Percentiles rank a stretch among this genome's conserved stretches.
These are phyloP conservation scores for Pyrochroa serraticornis DNA, from an alignment of 2,888 invertebrate genomes.

Conservation along the genomic window DNA sequence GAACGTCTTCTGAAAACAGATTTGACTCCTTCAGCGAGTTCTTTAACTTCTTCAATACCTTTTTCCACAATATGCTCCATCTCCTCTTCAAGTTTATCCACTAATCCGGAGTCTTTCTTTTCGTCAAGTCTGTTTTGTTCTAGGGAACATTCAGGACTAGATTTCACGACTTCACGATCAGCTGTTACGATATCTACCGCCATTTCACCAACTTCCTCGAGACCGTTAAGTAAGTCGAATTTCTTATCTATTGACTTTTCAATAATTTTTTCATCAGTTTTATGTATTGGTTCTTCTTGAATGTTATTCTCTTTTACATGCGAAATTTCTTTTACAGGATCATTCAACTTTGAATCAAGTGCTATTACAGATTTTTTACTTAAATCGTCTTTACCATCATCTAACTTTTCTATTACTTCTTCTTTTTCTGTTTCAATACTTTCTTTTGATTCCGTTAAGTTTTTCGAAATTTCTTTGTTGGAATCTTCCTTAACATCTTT, in stretches of 20 bases:
- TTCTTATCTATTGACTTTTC: slow-evolving; percentile 17
- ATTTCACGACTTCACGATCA: neutral
- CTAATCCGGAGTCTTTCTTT: neutral
- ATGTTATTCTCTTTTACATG: slow-evolving; percentile 40
- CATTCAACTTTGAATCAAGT: slow-evolving; percentile 1
- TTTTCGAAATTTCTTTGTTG: neutral
- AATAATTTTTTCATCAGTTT: neutral
- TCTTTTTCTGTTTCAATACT: slow-evolving; percentile 7
- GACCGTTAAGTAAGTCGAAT: slow-evolving; percentile 17
- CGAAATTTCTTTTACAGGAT: slow-evolving; percentile 4
- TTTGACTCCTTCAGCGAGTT: slow-evolving; percentile 15
- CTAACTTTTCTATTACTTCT: slow-evolving; percentile 5
- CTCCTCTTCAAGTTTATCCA: slow-evolving; percentile 9
- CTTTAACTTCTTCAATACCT: slow-evolving; percentile 21
- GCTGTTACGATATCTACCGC: slow-evolving; percentile 17
- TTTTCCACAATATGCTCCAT: slow-evolving; percentile 17
- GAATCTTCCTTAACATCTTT: neutral
- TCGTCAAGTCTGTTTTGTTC: neutral
- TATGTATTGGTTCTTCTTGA: slow-evolving; percentile 16
- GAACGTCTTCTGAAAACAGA: slow-evolving; percentile 14
- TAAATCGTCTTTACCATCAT: slow-evolving; percentile 1
- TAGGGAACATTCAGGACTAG: too few species aligned
- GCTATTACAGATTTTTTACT: slow-evolving; percentile 2
- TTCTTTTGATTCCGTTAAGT: neutral
- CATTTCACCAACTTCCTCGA: slow-evolving; percentile 20